Evolutionary conservation across 2,888 invertebrate species (phyloP), one percentile per base, ranked within the genome.

Genomic region (Himalopsyche anomala): DNA sequence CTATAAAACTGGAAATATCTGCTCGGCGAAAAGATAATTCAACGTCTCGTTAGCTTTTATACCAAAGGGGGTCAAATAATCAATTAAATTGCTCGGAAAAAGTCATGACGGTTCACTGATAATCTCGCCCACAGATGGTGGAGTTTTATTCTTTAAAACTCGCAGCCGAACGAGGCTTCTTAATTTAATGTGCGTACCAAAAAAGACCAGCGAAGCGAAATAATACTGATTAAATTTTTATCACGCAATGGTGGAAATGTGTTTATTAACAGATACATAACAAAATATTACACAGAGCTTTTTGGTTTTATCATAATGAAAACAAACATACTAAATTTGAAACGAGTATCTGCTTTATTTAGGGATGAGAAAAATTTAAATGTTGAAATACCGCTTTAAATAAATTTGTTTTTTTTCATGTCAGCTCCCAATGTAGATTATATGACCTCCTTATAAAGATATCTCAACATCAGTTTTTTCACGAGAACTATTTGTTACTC

Each of bases 61-160:
- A 36, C 36, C 36, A 36, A 74, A 74, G 36, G 74, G 74, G 74
- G 74, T 74, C 74, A 74, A 36, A 74, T 74, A 74, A 74, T 74
- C 74, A 74, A 74, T 74, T 74, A 74, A 74, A 74, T 74, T 74
- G 74, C 74, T 74, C 74, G 74, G 74, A 74, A 74, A 69, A 74
- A 74, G 74, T 74, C 74, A 74, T 74, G 74, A 74, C 74, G 74
- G 74, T 74, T 74, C 74, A 74, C 74, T 74, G 74, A 74, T 74
- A 74, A 74, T 74, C 36, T 38, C 5, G 12, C 74, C 74, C 74
- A 74, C 36, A 74, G 74, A 74, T 74, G 74, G 74, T 38, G 36
- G 36, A 36, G 74, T 36, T 74, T 74, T 74, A 74, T 74, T 74
- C 74, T 74, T 74, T 36, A 15, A 74, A 74, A 74, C 15, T 36